phyloP scores from a whole-genome alignment of 2,888 invertebrate species.

The Drosophila nr. fundita region DNA sequence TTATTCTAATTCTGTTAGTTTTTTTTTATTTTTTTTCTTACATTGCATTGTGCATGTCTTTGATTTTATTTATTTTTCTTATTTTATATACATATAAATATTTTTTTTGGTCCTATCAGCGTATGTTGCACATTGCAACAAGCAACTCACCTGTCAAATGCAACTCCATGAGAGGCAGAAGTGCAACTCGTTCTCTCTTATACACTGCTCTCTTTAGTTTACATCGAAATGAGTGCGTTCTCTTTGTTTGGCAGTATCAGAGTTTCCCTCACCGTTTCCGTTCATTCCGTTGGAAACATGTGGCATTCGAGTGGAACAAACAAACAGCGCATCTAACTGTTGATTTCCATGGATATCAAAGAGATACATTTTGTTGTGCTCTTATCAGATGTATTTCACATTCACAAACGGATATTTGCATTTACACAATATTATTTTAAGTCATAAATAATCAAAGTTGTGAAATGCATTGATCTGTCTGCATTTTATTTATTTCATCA shows the following conservation, averaged over 20 bases:
- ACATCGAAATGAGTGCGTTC: constrained; percentile 2
- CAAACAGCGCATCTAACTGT: constrained; percentile 63
- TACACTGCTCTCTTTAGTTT: constrained; percentile 2
- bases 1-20: not conserved
- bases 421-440: not conserved
- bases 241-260: constrained; percentile 58
- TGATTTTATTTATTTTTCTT: not conserved
- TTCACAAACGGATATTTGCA: not conserved
- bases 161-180: not conserved
- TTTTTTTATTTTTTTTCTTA: not conserved
- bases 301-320: constrained; percentile 60
- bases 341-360: constrained; percentile 56
- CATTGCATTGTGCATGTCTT: not conserved
- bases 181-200: not conserved
- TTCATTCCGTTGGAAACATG: constrained; percentile 20
- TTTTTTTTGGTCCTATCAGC: not conserved
- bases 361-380: constrained; percentile 46
- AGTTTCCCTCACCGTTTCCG: constrained; percentile 53
- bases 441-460: not conserved
- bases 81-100: not conserved
- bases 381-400: constrained; percentile 3
- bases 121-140: not conserved
- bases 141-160: constrained; percentile 25
- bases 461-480: not conserved
- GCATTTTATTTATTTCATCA: constrained; percentile 1